Conservation (phyloP, 2,888 invertebrate species). For the Eurytoma californica region DNA sequence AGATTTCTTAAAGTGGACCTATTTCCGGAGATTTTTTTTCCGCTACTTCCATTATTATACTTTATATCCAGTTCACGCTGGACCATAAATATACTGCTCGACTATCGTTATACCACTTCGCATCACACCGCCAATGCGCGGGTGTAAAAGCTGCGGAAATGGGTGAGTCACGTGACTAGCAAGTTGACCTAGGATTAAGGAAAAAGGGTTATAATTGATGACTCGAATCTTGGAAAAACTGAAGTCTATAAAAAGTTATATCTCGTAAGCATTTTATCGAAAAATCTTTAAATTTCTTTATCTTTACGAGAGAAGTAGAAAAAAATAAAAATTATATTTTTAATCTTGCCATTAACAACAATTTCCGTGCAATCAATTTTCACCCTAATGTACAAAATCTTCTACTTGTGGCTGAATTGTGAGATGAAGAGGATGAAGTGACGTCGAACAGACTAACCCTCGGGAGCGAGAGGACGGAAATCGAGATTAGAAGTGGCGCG, state of each 20-base stretch:
- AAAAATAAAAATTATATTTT: too few relatives aligned
- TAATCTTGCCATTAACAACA: too few relatives aligned
- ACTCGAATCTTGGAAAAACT: conserved; percentile 42
- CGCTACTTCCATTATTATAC: conserved; percentile 19
- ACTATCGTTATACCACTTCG: conserved; percentile 28
- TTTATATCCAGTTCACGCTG: conserved; percentile 42
- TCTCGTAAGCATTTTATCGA: too few relatives aligned
- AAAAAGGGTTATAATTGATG: conserved; percentile 56
- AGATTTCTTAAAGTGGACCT: not conserved
- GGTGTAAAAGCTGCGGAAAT: conserved; percentile 59
- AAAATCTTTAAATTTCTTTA: too few relatives aligned
- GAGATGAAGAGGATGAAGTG: not conserved
- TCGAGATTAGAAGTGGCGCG: not conserved
- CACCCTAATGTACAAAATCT: too few relatives aligned
- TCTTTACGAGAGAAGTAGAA: too few relatives aligned
- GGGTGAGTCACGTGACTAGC: conserved; percentile 60
- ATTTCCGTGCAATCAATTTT: too few relatives aligned
- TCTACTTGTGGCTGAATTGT: too few relatives aligned
- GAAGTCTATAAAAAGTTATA: conserved; percentile 13
- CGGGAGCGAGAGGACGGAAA: not conserved
- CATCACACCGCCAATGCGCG: conserved; percentile 2
- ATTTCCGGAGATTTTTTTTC: conserved; percentile 13
- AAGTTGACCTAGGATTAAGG: conserved; percentile 59
- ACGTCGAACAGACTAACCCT: not conserved
- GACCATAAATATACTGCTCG: conserved; percentile 51